Evolutionary conservation across 1,140 invertebrate genomes (phyloP), one percentile per base, ranked within the genome.

Genomic region (Drosophila navojoa): DNA sequence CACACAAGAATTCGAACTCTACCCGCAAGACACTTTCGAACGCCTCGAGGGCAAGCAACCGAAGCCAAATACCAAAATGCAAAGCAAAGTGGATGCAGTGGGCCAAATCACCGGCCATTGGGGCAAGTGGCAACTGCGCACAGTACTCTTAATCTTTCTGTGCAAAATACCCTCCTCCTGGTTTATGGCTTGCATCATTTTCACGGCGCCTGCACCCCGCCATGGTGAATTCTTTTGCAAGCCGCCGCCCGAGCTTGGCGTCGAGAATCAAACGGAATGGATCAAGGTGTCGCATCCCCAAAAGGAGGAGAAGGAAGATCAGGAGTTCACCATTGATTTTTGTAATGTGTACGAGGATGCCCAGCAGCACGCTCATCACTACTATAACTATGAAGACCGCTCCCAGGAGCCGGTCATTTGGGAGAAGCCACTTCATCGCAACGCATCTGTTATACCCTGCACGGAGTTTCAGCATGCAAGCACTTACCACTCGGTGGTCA

Each of bases 161-260:
- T 92, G 91, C 58, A 93, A 93, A 68, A 93, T 93, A 22, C 92
- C 92, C 0, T 92, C 92, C 1, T 92, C 92, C 5, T 93, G 92
- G 92, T 93, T 93, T 52, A 93, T 93, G 92, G 92, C 92, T 7
- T 92, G 92, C 60, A 91, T 93, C n/a, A 92, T 92, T 47, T 92
- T 92, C 27, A 92, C 91, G 35, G 91, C 91, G 0, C 91, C 91
- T 1, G 90, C 90, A 0, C 90, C 91, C 2, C 66, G 90, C 5
- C 90, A 91, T 29, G 90, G 91, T 10, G 91, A 92, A 53, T 92
- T 92, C 62, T 92, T 91, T 38, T 92, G 91, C 52, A 92, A 91
- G 42, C 91, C 91, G 9, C 91, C 89, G 0, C 47, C 79, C 10
- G 69, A 76, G 0, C 13, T 92, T 5, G 81, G 76, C 0, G 55